Evolutionary conservation across 2,113 vertebrate species (phyloP).

Genomic region (Gasterosteus nipponicus): DNA sequence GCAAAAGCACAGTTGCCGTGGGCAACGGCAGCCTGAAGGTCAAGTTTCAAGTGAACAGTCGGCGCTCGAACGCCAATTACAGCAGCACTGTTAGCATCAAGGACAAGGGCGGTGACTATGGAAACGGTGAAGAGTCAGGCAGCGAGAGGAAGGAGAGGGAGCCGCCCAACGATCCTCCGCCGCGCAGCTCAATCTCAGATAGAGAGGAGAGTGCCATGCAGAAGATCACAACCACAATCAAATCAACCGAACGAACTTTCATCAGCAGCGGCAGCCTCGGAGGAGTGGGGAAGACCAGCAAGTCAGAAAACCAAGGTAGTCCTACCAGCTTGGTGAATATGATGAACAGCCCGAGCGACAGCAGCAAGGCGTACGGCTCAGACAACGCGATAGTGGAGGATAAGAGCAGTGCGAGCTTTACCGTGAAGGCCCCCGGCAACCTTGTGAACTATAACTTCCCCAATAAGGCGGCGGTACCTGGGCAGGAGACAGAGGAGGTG

Average conservation of each 20-base stretch:
- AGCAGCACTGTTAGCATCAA: conserved; percentile 58
- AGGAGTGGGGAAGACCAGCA: conserved; percentile 63
- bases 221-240: conserved; percentile 81
- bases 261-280: conserved; percentile 75
- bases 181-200: conserved; percentile 78
- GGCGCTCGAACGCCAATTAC: conserved; percentile 67
- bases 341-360: conserved; percentile 57
- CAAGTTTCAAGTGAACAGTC: conserved; percentile 82
- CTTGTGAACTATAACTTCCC: conserved; percentile 87
- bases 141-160: conserved; percentile 61
- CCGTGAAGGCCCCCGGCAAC: conserved; percentile 81
- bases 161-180: conserved; percentile 62
- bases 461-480: conserved; percentile 80
- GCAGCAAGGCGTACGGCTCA: conserved; percentile 53
- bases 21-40: conserved; percentile 87
- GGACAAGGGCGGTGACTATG: conserved; percentile 69
- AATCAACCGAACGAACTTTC: conserved; percentile 75
- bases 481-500: conserved; percentile 58
- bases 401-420: conserved; percentile 58
- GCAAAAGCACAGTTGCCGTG: conserved; percentile 88
- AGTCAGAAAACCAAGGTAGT: conserved; percentile 44
- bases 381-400: conserved; percentile 70
- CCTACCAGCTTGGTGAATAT: conserved; percentile 61
- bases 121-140: conserved; percentile 70
- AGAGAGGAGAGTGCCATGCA: conserved; percentile 78